Conservation (phyloP, 2,888 invertebrate species). For the Lasioglossum oenotherae region DNA sequence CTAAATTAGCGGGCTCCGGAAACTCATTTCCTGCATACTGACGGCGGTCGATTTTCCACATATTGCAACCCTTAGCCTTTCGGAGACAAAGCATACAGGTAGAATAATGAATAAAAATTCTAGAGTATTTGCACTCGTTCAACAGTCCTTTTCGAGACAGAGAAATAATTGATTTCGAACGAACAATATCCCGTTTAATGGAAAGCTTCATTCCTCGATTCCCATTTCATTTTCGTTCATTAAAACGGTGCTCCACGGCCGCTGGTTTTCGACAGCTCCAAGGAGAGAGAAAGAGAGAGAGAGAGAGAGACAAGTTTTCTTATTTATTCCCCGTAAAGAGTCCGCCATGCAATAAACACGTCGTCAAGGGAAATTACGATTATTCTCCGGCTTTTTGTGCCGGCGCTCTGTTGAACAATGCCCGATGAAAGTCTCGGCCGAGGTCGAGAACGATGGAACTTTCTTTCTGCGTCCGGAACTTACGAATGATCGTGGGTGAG, state of each 20-base stretch:
- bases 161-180: background rate
- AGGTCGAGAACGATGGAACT: slow-evolving; percentile 11
- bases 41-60: background rate
- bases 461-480: slow-evolving; percentile 5
- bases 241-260: background rate
- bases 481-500: background rate
- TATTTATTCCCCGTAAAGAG: slow-evolving; percentile 31
- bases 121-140: background rate
- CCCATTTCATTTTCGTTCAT: background rate
- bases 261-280: slow-evolving; percentile 4
- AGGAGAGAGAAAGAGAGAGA: no score
- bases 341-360: slow-evolving; percentile 27
- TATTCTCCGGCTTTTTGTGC: slow-evolving; percentile 8
- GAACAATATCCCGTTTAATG: background rate
- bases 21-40: background rate
- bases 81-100: background rate
- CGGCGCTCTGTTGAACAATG: background rate
- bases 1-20: background rate
- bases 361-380: slow-evolving; percentile 22
- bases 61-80: background rate
- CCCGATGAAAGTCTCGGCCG: slow-evolving; percentile 10
- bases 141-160: background rate
- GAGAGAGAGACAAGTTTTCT: slow-evolving; percentile 32
- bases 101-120: background rate
- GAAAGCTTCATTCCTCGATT: background rate